Evolutionary conservation across 1,140 invertebrate genomes (phyloP), one percentile per base, ranked within the genome.

Genomic region (Bradysia coprophila): DNA sequence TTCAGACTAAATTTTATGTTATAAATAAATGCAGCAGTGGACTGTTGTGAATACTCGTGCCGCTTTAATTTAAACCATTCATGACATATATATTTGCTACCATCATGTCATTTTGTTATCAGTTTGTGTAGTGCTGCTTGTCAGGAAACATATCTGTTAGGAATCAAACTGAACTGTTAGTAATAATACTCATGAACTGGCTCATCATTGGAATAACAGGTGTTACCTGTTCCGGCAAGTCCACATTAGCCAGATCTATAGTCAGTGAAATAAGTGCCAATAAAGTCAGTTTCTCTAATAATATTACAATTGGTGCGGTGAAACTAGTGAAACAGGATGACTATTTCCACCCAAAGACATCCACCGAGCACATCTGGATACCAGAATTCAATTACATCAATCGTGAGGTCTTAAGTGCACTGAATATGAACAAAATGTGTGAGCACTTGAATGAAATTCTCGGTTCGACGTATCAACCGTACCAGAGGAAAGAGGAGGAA

Each of bases 211-310:
- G 78, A 19, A 71, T 88, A 46, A 73, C 77, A 11, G 83, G 84
- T 1, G 73, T 76, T 3, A 86, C 83, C 0, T 81, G 78, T 48
- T 77, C 80, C 38, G 84, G 85, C 28, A 90, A 90, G 64, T 81
- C 81, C 2, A 79, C 79, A 0, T 48, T 86, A 16, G 67, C 79
- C 0, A 67, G 64, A 20, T 62, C 63, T 46, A 46, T 85, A 9
- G 60, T 60, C 21, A 63, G 72, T 16, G 54, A 63, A 38, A 48
- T 45, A 0, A 28, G 50, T 9, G 45, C 48, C 10, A 52, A 53
- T 42, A 49, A 46, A 0, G 50, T 49, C 9, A 32, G 56, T 4
- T 54, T 56, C 49, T 54, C 55, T 11, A 11, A 38, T 18, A 20
- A 20, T 20, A 4, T 38, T 16, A 16, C 4, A n/a, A 19, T 38